A percentile compares a stretch with the other conserved stretches of the same genome.
Evolutionary conservation across 2,888 invertebrate species (phyloP).

Genomic region (Drosophila niveifrons): DNA sequence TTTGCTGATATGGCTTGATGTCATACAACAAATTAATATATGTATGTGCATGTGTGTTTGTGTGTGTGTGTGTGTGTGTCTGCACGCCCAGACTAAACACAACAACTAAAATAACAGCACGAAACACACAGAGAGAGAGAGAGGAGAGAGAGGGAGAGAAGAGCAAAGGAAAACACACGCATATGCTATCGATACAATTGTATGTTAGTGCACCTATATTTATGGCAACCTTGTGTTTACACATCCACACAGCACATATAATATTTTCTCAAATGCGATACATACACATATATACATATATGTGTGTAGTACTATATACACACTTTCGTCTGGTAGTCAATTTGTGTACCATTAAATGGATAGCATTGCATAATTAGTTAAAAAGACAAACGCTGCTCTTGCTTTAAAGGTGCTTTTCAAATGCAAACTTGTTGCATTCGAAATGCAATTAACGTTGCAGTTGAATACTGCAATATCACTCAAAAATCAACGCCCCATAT

Average conservation of each 20-base stretch:
- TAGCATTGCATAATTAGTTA: constrained; percentile 47
- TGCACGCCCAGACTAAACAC: constrained; percentile 69
- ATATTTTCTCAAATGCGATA: constrained; percentile 8
- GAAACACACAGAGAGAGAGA: constrained; percentile 16
- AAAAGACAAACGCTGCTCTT: constrained; percentile 13
- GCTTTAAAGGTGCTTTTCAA: constrained; percentile 21
- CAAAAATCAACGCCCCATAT: constrained; percentile 79
- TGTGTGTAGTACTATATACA: too few species aligned
- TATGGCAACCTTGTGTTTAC: constrained; percentile 56
- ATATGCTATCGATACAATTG: constrained; percentile 21
- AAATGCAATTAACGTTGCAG: constrained; percentile 23
- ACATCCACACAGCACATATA: constrained; percentile 13
- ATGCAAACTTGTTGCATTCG: constrained; percentile 14
- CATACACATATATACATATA: constrained; percentile 10
- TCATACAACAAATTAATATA: constrained; percentile 26
- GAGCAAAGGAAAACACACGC: constrained; percentile 7
- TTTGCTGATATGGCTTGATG: constrained; percentile 47
- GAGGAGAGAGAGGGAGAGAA: too few species aligned
- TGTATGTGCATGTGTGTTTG: constrained; percentile 7
- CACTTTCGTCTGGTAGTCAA: constrained; percentile 11
- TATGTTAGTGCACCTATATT: constrained; percentile 23
- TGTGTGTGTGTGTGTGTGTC: constrained; percentile 44
- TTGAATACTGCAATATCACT: constrained; percentile 80
- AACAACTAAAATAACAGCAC: constrained; percentile 64
- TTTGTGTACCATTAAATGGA: constrained; percentile 51